phyloP scores from a whole-genome alignment of 2,888 invertebrate genomes.

The Rhorus exstirpatorius region DNA sequence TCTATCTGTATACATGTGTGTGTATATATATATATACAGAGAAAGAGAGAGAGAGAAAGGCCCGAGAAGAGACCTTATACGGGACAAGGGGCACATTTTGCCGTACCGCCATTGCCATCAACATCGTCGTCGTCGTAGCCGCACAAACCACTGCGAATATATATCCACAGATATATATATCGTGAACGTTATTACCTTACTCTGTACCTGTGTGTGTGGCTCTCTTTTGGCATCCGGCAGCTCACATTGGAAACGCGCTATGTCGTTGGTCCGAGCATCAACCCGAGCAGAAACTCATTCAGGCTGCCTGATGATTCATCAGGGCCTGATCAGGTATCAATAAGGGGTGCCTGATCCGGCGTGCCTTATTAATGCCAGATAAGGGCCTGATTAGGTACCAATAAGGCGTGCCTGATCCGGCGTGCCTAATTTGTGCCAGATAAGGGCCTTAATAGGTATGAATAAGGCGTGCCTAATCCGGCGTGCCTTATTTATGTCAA shows the following conservation, averaged over 20 bases:
- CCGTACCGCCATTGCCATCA: slow-evolving; percentile 45
- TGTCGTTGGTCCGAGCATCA: slow-evolving; percentile 67
- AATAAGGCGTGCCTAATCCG: too few relatives aligned
- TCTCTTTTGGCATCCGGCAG: slow-evolving; percentile 62
- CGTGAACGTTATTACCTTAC: slow-evolving; percentile 28
- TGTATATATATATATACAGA: not conserved
- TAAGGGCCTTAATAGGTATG: too few relatives aligned
- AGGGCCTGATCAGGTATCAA: too few relatives aligned
- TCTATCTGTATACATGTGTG: slow-evolving; percentile 1
- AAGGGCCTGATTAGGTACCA: too few relatives aligned
- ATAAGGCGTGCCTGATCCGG: too few relatives aligned
- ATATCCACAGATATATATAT: not conserved
- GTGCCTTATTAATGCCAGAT: too few relatives aligned
- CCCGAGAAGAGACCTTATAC: slow-evolving; percentile 58
- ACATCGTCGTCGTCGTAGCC: slow-evolving; percentile 50
- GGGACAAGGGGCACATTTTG: slow-evolving; percentile 63
- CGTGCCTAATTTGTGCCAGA: too few relatives aligned
- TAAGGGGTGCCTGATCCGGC: too few relatives aligned
- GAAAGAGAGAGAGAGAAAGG: slow-evolving; percentile 15
- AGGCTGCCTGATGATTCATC: too few relatives aligned
- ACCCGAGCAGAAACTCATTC: too few relatives aligned
- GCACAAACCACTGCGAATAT: slow-evolving; percentile 35
- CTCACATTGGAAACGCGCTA: slow-evolving; percentile 70
- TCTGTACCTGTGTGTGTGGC: slow-evolving; percentile 11
- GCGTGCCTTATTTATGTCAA: too few relatives aligned